A percentile compares a stretch with the other conserved stretches of the same genome.
phyloP scores from a whole-genome alignment of 2,797 vertebrate species.

The Pseudomugil gertrudae region DNA sequence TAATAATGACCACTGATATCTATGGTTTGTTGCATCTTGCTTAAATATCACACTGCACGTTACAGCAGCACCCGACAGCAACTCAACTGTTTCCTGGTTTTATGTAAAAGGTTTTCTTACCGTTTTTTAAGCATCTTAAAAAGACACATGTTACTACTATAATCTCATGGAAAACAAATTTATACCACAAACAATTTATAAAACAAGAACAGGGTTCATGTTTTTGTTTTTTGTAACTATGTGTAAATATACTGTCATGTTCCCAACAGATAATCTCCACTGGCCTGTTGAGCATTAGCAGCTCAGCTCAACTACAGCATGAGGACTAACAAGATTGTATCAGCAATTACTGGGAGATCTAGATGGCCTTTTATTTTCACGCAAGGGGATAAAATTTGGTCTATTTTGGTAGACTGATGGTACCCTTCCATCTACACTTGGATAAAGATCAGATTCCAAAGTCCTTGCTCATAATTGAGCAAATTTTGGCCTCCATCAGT shows the following conservation, averaged over 20 bases:
- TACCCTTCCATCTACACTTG: not conserved
- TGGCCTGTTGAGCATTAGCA: constrained; percentile 14
- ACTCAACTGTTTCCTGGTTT: not conserved
- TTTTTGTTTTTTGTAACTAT: not conserved
- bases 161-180: not conserved
- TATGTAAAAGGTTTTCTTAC: not conserved
- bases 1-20: not conserved
- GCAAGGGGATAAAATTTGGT: not conserved
- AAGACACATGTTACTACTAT: not conserved
- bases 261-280: constrained; percentile 10
- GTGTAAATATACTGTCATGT: constrained; percentile 4
- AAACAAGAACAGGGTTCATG: not conserved
- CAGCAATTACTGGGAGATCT: constrained; percentile 17
- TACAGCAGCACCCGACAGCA: not conserved
- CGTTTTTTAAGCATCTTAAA: no score
- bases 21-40: not conserved
- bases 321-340: constrained; percentile 29
- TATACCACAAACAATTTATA: no score
- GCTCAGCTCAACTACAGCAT: constrained; percentile 15
- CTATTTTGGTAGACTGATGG: constrained; percentile 21
- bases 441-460: not conserved
- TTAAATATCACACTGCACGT: not conserved
- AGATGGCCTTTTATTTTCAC: constrained; percentile 26
- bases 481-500: not conserved
- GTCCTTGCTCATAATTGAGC: not conserved